Evolutionary conservation across 2,888 invertebrate species (phyloP), one percentile per base, ranked within the genome.

Genomic region (Muschampia plurimacula): DNA sequence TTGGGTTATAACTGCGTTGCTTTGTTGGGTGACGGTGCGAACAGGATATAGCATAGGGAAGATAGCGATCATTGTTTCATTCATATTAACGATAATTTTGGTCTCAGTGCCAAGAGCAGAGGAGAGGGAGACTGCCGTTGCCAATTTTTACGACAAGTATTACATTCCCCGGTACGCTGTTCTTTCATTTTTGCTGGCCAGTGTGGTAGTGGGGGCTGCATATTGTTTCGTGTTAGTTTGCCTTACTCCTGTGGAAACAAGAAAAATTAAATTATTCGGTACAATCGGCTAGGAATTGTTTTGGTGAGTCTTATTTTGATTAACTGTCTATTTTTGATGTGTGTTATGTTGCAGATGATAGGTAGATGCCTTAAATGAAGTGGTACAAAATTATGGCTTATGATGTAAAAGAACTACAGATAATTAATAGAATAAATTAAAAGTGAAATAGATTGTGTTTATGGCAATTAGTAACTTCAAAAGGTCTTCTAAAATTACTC

Each of bases 31-130:
- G 68, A 96, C 96, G 2, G 89, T 96, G 62, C 95, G 96, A 81
- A 95, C 96, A 57, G 96, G 96, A 77, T 96, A 95, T 86, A 95
- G 93, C 82, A 87, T 96, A 75, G 96, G 96, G 69, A 95, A 95
- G 85, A 87, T 96, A 77, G 94, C 95, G 63, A 82, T 97, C 72
- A 83, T 91, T 63, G 81, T 95, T 77, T 95, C 96, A 41, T 84
- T 94, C 57, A 63, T 95, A 76, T 80, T 96, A 74, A 96, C 97
- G 44, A 82, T 96, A 60, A 83, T 96, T 77, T 87, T 97, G 75
- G 82, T 96, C 74, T 85, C 92, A 72, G 93, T 97, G 86, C 97
- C 97, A 81, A 91, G 91, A 83, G 92, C 93, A 41, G 91, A 92
- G 74, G 85, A 87, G 77, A 84, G 76, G 76, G 78, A 78, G 77